A percentile compares a stretch with the other conserved stretches of the same genome.
These are phyloP conservation scores for Tetraodon nigroviridis DNA, from an alignment of 2,113 vertebrate genomes.

Conservation along the genomic window DNA sequence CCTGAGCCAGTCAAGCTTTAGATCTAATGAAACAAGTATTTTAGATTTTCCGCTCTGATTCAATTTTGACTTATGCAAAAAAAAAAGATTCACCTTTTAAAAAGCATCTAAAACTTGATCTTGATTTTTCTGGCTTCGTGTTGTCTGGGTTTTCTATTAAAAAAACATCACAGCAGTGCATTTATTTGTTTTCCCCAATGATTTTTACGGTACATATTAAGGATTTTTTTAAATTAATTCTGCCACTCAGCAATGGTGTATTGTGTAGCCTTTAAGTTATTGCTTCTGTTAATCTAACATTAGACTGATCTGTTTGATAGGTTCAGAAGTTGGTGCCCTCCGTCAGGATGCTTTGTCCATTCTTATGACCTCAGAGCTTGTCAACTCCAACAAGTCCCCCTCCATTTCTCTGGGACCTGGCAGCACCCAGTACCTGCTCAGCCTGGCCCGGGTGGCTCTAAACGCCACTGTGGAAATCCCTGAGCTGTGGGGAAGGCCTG, in stretches of 20 bases:
- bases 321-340: constrained; percentile 68
- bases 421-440: constrained; percentile 83
- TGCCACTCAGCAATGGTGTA: too few species aligned
- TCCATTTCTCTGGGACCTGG: constrained; percentile 72
- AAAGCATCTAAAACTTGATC: background rate
- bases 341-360: constrained; percentile 69
- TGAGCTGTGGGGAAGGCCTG: constrained; percentile 37
- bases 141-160: too few species aligned
- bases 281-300: background rate
- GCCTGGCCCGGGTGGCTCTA: constrained; percentile 77
- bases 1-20: background rate
- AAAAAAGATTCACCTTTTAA: background rate
- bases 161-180: too few species aligned
- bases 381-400: constrained; percentile 41
- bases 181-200: too few species aligned
- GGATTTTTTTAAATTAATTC: too few species aligned
- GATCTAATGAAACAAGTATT: background rate
- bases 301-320: constrained; percentile 54
- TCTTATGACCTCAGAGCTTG: constrained; percentile 78
- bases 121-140: background rate
- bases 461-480: constrained; percentile 47
- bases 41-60: background rate
- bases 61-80: background rate
- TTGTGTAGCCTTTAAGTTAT: background rate
- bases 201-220: too few species aligned